A percentile compares a stretch with the other conserved stretches of the same genome.
Evolutionary conservation across 2,888 invertebrate genomes (phyloP).

Genomic region (Xestia rhomboidea): DNA sequence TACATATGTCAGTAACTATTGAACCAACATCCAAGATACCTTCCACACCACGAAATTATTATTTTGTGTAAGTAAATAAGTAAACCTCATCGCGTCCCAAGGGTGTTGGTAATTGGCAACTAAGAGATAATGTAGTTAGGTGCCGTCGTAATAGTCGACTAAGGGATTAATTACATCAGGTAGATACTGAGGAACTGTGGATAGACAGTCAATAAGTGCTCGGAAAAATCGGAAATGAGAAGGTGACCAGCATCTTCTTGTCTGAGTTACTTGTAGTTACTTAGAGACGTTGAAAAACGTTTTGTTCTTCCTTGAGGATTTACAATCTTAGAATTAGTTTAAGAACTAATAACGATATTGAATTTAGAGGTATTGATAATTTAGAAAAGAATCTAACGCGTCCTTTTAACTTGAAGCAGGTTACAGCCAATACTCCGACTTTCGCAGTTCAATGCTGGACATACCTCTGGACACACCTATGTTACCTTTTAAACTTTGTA

Average conservation of each 20-base stretch:
- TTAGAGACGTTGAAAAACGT: background rate
- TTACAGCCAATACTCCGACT: background rate
- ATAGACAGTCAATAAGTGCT: slow-evolving; percentile 30
- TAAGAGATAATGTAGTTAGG: slow-evolving; percentile 52
- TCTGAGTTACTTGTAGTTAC: background rate
- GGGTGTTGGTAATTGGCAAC: slow-evolving; percentile 53
- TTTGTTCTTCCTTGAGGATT: background rate
- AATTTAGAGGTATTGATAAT: background rate
- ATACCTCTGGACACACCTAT: too few relatives aligned
- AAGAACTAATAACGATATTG: background rate
- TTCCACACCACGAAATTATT: slow-evolving; percentile 18
- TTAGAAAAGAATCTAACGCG: background rate
- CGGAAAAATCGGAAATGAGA: background rate
- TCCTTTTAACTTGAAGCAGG: background rate
- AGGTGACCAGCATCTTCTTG: background rate
- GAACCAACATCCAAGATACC: background rate
- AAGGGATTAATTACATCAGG: slow-evolving; percentile 53
- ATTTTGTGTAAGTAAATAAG: slow-evolving; percentile 44
- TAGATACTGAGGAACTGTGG: slow-evolving; percentile 6
- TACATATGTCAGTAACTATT: background rate
- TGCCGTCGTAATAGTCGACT: slow-evolving; percentile 34
- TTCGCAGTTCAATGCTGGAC: background rate
- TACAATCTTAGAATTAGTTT: background rate
- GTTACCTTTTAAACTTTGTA: too few relatives aligned
- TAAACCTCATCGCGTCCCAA: slow-evolving; percentile 35